Base-by-base conservation (phyloP, 2,888 invertebrate species). In the Polymixis lichenea region DNA sequence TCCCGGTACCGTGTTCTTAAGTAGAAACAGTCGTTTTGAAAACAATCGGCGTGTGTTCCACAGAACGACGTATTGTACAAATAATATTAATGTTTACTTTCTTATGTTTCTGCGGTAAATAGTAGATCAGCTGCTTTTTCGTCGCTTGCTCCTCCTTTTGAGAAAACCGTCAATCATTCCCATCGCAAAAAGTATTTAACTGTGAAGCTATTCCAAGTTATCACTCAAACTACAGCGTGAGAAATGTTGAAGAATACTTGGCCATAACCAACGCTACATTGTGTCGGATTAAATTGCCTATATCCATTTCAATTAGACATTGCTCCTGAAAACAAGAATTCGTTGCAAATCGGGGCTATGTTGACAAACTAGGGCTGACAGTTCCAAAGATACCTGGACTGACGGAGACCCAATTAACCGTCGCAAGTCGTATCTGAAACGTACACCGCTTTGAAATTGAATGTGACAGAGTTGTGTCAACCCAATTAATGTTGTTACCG, bases 21-120 rank as follows among this genome's bases (percentile, higher is more conserved):
- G 90, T 90, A 90, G 92, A 93, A 94, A 91, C 91, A 90, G 87
- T 83, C 90, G 92, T 91, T 94, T 94, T 90, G 91, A 93, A 94
- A 95, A 95, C 94, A 94, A 92, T 86, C 86, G 89, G 89, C 90
- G 89, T 88, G 82, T 87, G 88, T 90, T 92, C 90, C 88, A 83
- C 84, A 87, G 91, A 93, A 93, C 88, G 85, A 85, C 83, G 87
- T 86, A 88, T 89, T 91, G 88, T 88, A 89, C 89, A 88, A 89
- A 90, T 90, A 89, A 80, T 88, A 80, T 82, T 78, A 75, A 78
- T 84, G 84, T 88, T 89, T 86, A 84, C 85, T 77, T 78, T 79
- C 75, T 77, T 84, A 74, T 70, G 75, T 76, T 82, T 68, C 70
- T 84, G 69, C 62, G 72, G 69, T 46, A 68, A 66, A 32, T 66